Evolutionary conservation across 2,797 vertebrate species (phyloP).

Genomic region (Arctocebus calabarensis): DNA sequence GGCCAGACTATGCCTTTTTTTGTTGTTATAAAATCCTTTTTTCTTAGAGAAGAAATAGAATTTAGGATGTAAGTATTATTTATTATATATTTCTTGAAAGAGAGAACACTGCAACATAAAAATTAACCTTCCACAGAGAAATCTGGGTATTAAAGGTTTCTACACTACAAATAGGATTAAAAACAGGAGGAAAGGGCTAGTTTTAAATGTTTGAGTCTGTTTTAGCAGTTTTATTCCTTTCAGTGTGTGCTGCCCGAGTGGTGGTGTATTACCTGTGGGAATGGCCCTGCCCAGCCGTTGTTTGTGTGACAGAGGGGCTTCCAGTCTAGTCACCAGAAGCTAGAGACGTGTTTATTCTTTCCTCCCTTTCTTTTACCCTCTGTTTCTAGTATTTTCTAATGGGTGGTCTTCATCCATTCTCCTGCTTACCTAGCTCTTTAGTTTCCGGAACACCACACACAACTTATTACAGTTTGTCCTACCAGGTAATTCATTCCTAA

Average conservation of each 20-base stretch:
- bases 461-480: not conserved
- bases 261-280: not conserved
- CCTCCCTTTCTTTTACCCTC: not conserved
- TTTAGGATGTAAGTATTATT: not conserved
- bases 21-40: not conserved
- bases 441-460: not conserved
- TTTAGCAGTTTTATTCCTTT: not conserved
- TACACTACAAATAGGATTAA: not conserved
- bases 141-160: not conserved
- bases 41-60: constrained; percentile 28
- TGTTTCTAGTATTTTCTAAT: not conserved
- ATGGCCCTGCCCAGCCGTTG: not conserved
- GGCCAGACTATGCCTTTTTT: not conserved
- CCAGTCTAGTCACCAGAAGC: not conserved
- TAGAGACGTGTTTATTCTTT: not conserved
- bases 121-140: constrained; percentile 14
- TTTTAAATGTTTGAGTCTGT: not conserved
- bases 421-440: not conserved
- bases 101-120: not conserved
- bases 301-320: not conserved
- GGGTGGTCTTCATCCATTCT: not conserved
- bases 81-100: constrained; percentile 40
- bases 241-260: not conserved
- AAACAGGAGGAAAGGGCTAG: not conserved
- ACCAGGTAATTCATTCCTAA: not conserved